Evolutionary conservation across 2,797 vertebrate genomes (phyloP).

Genomic region (Cossypha caffra): DNA sequence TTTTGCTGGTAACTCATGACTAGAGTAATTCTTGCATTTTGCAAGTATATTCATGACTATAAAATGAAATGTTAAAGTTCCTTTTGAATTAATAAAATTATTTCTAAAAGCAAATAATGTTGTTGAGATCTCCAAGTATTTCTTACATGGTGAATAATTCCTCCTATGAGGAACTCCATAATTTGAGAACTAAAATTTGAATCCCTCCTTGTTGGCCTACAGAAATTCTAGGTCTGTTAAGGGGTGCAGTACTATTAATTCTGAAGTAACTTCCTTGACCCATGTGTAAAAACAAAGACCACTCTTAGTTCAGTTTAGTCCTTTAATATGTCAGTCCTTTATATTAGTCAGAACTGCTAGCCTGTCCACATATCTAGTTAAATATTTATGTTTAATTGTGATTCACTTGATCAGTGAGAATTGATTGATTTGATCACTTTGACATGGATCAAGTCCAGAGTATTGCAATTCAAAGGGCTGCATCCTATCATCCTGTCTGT

Average conservation of each 20-base stretch:
- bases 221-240: background rate
- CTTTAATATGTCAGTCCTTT: background rate
- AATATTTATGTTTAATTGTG: background rate
- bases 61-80: background rate
- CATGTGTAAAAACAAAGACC: background rate
- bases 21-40: background rate
- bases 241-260: background rate
- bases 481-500: background rate
- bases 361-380: background rate
- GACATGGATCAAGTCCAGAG: background rate
- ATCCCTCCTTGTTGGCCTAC: background rate
- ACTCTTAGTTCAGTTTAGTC: background rate
- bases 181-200: background rate
- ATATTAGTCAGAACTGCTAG: background rate
- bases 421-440: background rate
- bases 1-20: background rate
- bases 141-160: background rate
- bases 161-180: background rate
- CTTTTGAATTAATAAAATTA: background rate
- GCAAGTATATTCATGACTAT: background rate
- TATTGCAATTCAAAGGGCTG: background rate
- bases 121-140: background rate
- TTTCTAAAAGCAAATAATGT: background rate
- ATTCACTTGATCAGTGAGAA: background rate
- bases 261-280: background rate